Evolutionary conservation across 2,888 invertebrate genomes (phyloP), one percentile per base, ranked within the genome.

Genomic region (Eilema caniola): DNA sequence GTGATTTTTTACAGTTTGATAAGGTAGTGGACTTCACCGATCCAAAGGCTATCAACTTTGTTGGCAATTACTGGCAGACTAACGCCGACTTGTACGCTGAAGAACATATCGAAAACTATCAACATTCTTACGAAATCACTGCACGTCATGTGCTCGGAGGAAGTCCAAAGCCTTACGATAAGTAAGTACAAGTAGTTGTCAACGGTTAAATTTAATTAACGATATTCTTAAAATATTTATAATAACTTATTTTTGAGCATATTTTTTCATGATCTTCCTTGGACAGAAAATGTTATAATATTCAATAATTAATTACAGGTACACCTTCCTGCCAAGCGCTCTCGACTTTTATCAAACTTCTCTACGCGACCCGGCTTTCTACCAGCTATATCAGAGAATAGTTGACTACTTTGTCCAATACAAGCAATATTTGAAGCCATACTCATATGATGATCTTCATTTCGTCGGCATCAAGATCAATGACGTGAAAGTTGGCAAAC

Each of bases 301-400:
- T n/a, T n/a, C n/a, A n/a, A n/a, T n/a, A n/a, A n/a, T n/a, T n/a
- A n/a, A n/a, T 61, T 89, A 47, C 86, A 95, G 95, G 64, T 90
- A 92, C 83, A 82, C 83, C 12, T 89, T 95, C 73, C 83, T 95
- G 25, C 96, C 97, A n/a, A 95, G 96, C 37, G 96, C 96, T 23
- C 92, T 97, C 64, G 96, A 97, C 86, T 96, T 96, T 86, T 96
- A 96, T 86, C 96, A 96, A 83, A 97, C 97, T 11, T 96, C 96
- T 75, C 87, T 97, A 81, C 96, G 97, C 76, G 97, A 97, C 88
- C 97, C 97, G 24, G 95, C 96, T 53, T 97, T 97, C 96, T 97
- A 96, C 90, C 96, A 96, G 75, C 89, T 97, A 69, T 96, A 96
- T 92, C 96, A 96, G 89, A 96, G 96, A 80, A 94, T 97, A 83